Base-by-base conservation (phyloP, 2,888 invertebrate genomes). In the Heteropelma amictum region DNA sequence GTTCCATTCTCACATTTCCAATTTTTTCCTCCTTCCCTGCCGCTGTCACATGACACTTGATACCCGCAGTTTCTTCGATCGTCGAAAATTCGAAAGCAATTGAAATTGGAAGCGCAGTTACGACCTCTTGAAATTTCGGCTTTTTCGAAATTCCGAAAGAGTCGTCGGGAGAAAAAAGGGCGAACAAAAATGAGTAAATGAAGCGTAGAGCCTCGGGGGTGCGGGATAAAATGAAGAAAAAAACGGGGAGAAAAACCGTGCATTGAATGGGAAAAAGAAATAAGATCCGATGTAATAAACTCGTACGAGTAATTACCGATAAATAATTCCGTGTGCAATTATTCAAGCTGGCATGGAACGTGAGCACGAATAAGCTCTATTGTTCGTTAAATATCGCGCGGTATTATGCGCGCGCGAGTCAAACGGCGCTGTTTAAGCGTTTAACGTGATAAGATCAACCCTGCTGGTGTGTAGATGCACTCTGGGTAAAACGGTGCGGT, bases 351-450 rank as follows among this genome's bases (percentile, higher is more conserved):
- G 49, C 56, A 54, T 63, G 68, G 61, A 61, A 73, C 54, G 63
- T 63, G 40, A 68, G 58, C 60, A 23, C 65, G 45, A 56, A 12
- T n/a, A n/a, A n/a, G n/a, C n/a, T 28, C 72, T 63, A 73, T 73
- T 73, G 72, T 73, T 68, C 63, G 68, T 49, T 61, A 51, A 45
- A 60, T 70, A 61, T 61, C 61, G 70, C 17, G 63, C 49, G 23
- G 58, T 23, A 38, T 33, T 61, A 61, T 64, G 56, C 49, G 61
- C 68, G 56, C 49, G 61, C 68, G 47, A 67, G 72, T 73, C 61
- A 68, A 73, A 68, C 61, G 68, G 72, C 72, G 61, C 61, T 73
- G 68, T 61, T 73, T 68, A 73, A 73, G 72, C 68, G 47, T 63
- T 73, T 68, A 47, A 60, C 49, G 23, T 40, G 68, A 68, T 68